These are phyloP conservation scores for Eilema griseolum DNA, from an alignment of 2,888 invertebrate species.

Conservation along the genomic window DNA sequence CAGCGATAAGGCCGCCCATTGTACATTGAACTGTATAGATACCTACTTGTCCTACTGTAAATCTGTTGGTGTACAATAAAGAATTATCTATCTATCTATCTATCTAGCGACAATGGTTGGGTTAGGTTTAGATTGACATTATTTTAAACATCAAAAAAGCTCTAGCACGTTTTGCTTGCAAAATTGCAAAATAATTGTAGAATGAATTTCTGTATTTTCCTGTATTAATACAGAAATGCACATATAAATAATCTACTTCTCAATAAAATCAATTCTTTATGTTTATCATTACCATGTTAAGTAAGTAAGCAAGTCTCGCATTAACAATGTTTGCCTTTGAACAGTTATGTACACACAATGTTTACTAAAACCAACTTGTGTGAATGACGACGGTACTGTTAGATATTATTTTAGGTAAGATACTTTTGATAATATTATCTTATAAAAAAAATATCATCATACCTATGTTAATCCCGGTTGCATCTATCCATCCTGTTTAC, in stretches of 20 bases:
- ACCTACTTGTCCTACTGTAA: too few relatives aligned
- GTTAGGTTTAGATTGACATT: too few relatives aligned
- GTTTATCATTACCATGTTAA: neutral
- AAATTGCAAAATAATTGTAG: neutral
- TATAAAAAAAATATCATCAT: too few relatives aligned
- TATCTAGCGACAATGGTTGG: too few relatives aligned
- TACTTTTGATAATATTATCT: too few relatives aligned
- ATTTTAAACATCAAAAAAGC: too few relatives aligned
- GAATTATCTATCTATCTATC: too few relatives aligned
- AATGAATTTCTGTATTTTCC: neutral
- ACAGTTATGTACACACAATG: slow-evolving; percentile 5
- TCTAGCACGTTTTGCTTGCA: neutral
- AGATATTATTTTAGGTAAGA: neutral
- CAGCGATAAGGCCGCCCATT: too few relatives aligned
- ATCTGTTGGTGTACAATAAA: too few relatives aligned
- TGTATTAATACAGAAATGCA: neutral
- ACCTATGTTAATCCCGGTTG: too few relatives aligned
- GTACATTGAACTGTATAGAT: too few relatives aligned
- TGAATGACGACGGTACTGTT: neutral
- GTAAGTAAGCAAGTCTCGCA: neutral
- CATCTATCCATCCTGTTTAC: neutral
- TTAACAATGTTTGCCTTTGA: neutral
- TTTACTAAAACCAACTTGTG: neutral
- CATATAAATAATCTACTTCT: neutral
- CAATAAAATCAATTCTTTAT: neutral